Conservation (phyloP, 1,140 invertebrate species). For the Ceratitis capitata region DNA sequence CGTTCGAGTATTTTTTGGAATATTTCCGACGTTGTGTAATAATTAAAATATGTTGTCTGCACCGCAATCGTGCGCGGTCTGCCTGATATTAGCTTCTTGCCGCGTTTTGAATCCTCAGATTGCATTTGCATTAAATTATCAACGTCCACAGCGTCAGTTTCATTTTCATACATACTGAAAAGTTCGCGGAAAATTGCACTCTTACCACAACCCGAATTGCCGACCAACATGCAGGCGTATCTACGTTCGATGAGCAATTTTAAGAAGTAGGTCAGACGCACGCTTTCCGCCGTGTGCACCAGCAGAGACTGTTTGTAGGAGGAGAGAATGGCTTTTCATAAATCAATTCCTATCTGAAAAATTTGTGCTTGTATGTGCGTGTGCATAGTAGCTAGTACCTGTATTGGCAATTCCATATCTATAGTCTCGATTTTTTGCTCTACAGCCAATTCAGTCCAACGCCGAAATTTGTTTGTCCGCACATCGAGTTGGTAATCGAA, state of each 20-base stretch:
- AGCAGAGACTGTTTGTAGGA: constrained; percentile 74
- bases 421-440: constrained; percentile 82
- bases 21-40: constrained; percentile 94
- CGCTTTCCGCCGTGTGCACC: constrained; percentile 91
- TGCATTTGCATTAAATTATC: not conserved
- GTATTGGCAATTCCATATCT: constrained; percentile 79
- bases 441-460: constrained; percentile 81
- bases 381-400: constrained; percentile 53
- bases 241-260: constrained; percentile 83
- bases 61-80: constrained; percentile 67
- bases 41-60: constrained; percentile 93
- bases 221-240: constrained; percentile 91
- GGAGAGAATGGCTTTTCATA: not conserved
- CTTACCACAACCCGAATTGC: constrained; percentile 87
- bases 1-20: constrained; percentile 91
- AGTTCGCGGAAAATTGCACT: constrained; percentile 88
- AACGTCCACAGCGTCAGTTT: constrained; percentile 48
- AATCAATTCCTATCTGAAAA: too few relatives aligned
- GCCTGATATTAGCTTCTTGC: constrained; percentile 21
- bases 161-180: constrained; percentile 70
- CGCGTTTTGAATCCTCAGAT: not conserved
- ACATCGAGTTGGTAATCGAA: constrained; percentile 92
- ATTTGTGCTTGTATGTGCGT: not conserved
- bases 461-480: constrained; percentile 84
- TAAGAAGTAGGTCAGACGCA: constrained; percentile 88